A percentile compares a stretch with the other conserved stretches of the same genome.
phyloP scores from a whole-genome alignment of 2,797 vertebrate species.

The Anguilla pacifica region DNA sequence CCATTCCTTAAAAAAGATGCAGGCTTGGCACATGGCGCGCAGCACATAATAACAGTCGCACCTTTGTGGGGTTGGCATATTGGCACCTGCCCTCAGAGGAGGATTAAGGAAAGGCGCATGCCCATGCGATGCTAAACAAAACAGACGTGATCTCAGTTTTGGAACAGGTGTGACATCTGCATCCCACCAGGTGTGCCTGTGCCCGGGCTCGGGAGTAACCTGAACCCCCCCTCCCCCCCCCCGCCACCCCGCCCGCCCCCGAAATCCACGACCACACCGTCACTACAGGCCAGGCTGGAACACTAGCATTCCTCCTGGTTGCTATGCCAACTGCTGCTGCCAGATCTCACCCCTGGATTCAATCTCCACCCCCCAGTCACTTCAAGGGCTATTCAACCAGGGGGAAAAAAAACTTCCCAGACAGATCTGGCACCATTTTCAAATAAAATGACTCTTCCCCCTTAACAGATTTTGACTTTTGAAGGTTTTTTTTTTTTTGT shows the following conservation, averaged over 20 bases:
- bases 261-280: constrained; percentile 24
- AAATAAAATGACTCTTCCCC: background rate
- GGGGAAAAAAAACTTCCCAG: background rate
- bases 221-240: background rate
- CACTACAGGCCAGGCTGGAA: background rate
- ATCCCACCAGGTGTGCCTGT: background rate
- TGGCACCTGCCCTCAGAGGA: background rate
- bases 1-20: background rate
- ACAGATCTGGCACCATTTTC: background rate
- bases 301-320: background rate
- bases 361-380: background rate
- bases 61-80: constrained; percentile 11
- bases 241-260: background rate
- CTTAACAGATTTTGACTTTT: background rate
- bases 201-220: background rate
- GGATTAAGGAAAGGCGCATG: background rate
- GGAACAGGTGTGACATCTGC: background rate
- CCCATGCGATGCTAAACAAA: background rate
- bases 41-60: constrained; percentile 1
- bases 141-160: background rate
- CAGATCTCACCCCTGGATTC: background rate
- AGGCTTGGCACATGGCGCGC: background rate
- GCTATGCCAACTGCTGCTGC: background rate
- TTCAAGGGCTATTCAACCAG: background rate
- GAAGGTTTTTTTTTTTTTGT: background rate